Base-by-base conservation (phyloP, 2,888 invertebrate species). In the Zaprionus lineosus region DNA sequence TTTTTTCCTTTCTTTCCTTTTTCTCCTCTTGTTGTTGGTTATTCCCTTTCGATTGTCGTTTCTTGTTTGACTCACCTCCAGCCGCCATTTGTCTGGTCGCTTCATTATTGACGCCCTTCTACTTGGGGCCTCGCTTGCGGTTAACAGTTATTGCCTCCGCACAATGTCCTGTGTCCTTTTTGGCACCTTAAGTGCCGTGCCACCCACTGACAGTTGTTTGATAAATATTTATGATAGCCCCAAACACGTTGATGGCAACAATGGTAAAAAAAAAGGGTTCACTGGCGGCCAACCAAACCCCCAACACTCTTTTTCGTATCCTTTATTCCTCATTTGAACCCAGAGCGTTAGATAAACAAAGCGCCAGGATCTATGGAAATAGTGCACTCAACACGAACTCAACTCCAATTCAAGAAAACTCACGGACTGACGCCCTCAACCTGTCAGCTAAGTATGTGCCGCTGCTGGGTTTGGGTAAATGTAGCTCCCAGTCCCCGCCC, bases 151-250 rank as follows among this genome's bases (percentile, higher is more conserved):
- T 34, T 34, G 8, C 16, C 12, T n/a, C 7, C 8, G 8, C 16
- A 31, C 39, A 51, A 62, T 51, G 44, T 44, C 44, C 39, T 44
- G 51, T 50, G 69, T 67, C 73, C 52, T 55, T 66, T 68, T 48
- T 33, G 57, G 56, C 69, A 84, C 82, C 73, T 81, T 66, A 71
- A 72, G 84, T 79, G 84, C 68, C 36, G 36, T 18, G 9, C 18
- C 18, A 4, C 39, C 29, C 16, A 18, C 8, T 71, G 73, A 61
- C 67, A 75, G 60, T 53, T 75, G 55, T 31, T 75, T 72, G 73
- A 72, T 69, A 69, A 69, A 69, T 69, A 69, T 73, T 73, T 69
- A 69, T 69, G 67, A 56, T 71, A 48, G 39, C 43, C 31, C 18
- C 18, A 41, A 15, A 19, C 12, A 15, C 21, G n/a, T n/a, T n/a